These are phyloP conservation scores for Allophyes oxyacanthae DNA, from an alignment of 2,888 invertebrate species.

Conservation along the genomic window DNA sequence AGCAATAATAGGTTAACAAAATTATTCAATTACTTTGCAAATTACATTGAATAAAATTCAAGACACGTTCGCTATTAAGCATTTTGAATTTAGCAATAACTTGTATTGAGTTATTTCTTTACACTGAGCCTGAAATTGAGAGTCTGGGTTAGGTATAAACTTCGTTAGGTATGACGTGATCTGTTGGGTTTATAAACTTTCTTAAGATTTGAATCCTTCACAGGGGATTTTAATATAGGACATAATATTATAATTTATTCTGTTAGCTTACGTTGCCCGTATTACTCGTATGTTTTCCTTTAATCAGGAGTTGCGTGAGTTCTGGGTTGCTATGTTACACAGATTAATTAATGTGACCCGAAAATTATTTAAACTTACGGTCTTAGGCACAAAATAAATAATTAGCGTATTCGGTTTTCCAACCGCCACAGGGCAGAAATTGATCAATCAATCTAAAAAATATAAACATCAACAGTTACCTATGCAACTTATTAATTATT, in stretches of 20 bases:
- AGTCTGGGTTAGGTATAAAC: slow-evolving; percentile 19
- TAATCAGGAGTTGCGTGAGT: slow-evolving; percentile 7
- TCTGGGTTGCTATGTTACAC: slow-evolving; percentile 6
- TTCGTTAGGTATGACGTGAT: slow-evolving; percentile 27
- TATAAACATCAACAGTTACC: too few species aligned
- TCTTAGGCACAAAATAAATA: too few species aligned
- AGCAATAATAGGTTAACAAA: too few species aligned
- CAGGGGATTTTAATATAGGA: slow-evolving; percentile 21
- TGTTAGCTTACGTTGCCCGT: slow-evolving; percentile 6
- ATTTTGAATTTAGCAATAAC: slow-evolving; percentile 18
- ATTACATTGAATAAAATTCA: neutral
- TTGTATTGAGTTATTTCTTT: slow-evolving; percentile 34
- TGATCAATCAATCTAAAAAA: too few species aligned
- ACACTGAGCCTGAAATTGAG: slow-evolving; percentile 30
- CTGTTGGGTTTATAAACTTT: slow-evolving; percentile 22
- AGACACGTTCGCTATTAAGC: neutral
- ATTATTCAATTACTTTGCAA: too few species aligned
- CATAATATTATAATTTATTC: slow-evolving; percentile 38
- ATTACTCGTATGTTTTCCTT: slow-evolving; percentile 16
- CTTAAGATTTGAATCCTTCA: slow-evolving; percentile 8
- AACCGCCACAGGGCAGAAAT: too few species aligned
- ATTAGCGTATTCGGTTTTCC: too few species aligned
- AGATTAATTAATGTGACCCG: too few species aligned
- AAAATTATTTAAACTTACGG: too few species aligned
- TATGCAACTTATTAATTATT: too few species aligned